Conservation (phyloP, 2,113 vertebrate species). For the Abramis brama region DNA sequence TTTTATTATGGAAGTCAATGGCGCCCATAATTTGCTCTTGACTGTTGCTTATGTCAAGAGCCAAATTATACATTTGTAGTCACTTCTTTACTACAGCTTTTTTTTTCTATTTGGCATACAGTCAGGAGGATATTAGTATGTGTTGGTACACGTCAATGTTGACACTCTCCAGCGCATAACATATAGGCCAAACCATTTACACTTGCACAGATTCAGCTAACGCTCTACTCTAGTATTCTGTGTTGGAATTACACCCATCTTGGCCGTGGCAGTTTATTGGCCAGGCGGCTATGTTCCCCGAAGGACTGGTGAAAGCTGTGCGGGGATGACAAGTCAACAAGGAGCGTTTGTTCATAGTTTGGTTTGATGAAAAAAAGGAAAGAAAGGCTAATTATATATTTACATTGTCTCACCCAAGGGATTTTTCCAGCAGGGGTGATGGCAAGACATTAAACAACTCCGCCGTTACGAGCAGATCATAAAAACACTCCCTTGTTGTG, state of each 20-base stretch:
- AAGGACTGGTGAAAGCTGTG: constrained; percentile 54
- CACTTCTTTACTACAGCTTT: background rate
- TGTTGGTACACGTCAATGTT: constrained; percentile 21
- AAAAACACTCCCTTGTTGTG: constrained; percentile 75
- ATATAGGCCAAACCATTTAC: constrained; percentile 3
- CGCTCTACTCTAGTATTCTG: constrained; percentile 9
- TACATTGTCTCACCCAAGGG: constrained; percentile 69
- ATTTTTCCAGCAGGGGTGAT: constrained; percentile 78
- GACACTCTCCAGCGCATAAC: constrained; percentile 28
- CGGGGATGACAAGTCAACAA: constrained; percentile 64
- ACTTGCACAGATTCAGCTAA: constrained; percentile 9
- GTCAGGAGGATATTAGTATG: constrained; percentile 36
- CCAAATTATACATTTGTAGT: constrained; percentile 7
- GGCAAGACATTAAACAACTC: constrained; percentile 79
- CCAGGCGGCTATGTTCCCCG: constrained; percentile 50
- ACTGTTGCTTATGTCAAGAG: constrained; percentile 17
- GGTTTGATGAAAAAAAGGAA: constrained; percentile 46
- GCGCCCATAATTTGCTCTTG: background rate
- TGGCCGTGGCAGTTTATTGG: constrained; percentile 35
- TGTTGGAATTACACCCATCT: constrained; percentile 53
- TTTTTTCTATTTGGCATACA: background rate
- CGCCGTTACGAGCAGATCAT: constrained; percentile 73
- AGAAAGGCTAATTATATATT: constrained; percentile 71
- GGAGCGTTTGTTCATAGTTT: constrained; percentile 70
- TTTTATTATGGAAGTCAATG: too few species aligned